Evolutionary conservation across 2,888 invertebrate species (phyloP).

Genomic region (Drosophila prolongata): DNA sequence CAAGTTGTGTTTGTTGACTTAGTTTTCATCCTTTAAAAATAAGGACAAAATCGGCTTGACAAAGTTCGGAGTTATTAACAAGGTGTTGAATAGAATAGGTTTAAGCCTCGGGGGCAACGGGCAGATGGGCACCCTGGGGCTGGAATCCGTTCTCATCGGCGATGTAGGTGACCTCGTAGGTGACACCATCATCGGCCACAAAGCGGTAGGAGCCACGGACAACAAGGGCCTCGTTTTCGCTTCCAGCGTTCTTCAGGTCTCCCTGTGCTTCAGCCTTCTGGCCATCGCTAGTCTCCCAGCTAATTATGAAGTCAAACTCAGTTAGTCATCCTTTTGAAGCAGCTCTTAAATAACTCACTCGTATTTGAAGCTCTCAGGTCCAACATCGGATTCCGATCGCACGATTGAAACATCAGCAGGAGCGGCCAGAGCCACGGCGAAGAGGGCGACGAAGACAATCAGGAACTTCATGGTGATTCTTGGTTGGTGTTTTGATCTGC

Average conservation of each 20-base stretch:
- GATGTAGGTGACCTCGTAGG: slow-evolving; percentile 85
- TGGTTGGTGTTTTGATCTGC: slow-evolving; percentile 13
- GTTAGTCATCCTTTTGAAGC: background rate
- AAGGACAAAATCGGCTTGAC: slow-evolving; percentile 15
- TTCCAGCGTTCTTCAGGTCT: slow-evolving; percentile 74
- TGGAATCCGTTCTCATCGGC: slow-evolving; percentile 84
- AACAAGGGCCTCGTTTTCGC: slow-evolving; percentile 76
- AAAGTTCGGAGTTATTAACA: slow-evolving; percentile 14
- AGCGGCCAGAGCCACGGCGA: slow-evolving; percentile 71
- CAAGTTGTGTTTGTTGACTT: slow-evolving; percentile 26
- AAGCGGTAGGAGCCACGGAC: slow-evolving; percentile 82
- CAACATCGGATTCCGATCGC: slow-evolving; percentile 65
- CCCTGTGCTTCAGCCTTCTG: slow-evolving; percentile 50
- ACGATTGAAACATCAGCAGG: slow-evolving; percentile 53
- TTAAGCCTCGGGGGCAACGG: slow-evolving; percentile 73
- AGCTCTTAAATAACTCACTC: slow-evolving; percentile 84
- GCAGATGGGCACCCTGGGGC: slow-evolving; percentile 85
- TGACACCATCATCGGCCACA: slow-evolving; percentile 85
- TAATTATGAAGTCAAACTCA: slow-evolving; percentile 38
- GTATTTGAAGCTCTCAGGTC: slow-evolving; percentile 86
- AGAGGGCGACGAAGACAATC: slow-evolving; percentile 71
- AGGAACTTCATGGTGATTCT: slow-evolving; percentile 70
- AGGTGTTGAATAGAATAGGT: background rate
- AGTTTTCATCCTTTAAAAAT: slow-evolving; percentile 22
- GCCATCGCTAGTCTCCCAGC: slow-evolving; percentile 72